phyloP scores from a whole-genome alignment of 1,140 invertebrate species.

The Drosophila carrolli region DNA sequence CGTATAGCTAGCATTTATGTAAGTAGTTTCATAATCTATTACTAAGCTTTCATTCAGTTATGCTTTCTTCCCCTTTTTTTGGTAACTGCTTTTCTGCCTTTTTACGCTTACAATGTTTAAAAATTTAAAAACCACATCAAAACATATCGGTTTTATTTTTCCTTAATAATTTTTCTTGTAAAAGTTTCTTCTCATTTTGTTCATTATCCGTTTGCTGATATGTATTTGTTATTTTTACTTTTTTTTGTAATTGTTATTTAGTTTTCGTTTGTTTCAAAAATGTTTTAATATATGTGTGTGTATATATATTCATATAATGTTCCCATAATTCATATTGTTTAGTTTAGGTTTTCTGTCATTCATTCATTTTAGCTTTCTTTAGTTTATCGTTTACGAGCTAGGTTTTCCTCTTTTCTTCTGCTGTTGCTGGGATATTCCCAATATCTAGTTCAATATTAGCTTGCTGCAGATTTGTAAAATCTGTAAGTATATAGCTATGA shows the following conservation, averaged over 20 bases:
- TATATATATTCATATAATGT: slow-evolving; percentile 77
- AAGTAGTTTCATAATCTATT: slow-evolving; percentile 52
- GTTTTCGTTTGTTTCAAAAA: slow-evolving; percentile 57
- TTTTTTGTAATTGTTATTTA: slow-evolving; percentile 51
- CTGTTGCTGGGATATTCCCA: slow-evolving; percentile 21
- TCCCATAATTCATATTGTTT: slow-evolving; percentile 84
- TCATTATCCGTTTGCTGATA: slow-evolving; percentile 75
- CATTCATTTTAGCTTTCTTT: slow-evolving; percentile 57
- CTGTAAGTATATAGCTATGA: slow-evolving; percentile 42
- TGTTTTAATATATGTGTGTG: slow-evolving; percentile 55
- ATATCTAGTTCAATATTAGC: slow-evolving; percentile 35
- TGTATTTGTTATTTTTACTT: slow-evolving; percentile 79
- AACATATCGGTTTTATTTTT: slow-evolving; percentile 69
- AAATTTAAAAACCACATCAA: slow-evolving; percentile 80
- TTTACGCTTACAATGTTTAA: slow-evolving; percentile 70
- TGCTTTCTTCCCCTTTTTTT: slow-evolving; percentile 45
- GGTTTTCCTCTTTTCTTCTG: slow-evolving; percentile 24
- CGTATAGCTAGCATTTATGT: slow-evolving; percentile 45
- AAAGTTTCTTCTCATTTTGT: slow-evolving; percentile 52
- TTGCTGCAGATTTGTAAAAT: slow-evolving; percentile 41
- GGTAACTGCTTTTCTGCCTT: slow-evolving; percentile 74
- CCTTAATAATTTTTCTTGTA: slow-evolving; percentile 54
- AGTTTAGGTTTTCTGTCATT: slow-evolving; percentile 50
- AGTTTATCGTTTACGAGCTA: slow-evolving; percentile 60
- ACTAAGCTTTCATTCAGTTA: slow-evolving; percentile 46